These are phyloP conservation scores for Microctonus hyperodae DNA, from an alignment of 2,888 invertebrate genomes.

Conservation along the genomic window DNA sequence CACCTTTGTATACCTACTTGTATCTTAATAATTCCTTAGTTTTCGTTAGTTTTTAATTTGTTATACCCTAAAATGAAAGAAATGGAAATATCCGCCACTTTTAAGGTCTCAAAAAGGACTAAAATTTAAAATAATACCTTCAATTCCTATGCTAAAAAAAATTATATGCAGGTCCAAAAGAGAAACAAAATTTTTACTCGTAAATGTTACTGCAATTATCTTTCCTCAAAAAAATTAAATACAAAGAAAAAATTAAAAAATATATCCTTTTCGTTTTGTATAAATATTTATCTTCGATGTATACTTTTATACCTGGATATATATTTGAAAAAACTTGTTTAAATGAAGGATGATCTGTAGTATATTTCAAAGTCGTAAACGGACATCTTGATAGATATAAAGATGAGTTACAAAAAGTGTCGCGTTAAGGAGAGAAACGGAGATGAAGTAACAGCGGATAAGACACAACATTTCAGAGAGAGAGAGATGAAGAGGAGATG, in stretches of 20 bases:
- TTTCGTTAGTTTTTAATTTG: too few species aligned
- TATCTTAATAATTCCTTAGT: too few species aligned
- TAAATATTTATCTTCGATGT: not conserved
- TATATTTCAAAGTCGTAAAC: not conserved
- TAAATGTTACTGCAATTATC: not conserved
- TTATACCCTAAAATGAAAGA: too few species aligned
- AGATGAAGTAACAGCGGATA: slow-evolving; percentile 14
- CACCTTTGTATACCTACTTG: too few species aligned
- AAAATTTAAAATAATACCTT: too few species aligned
- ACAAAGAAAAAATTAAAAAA: too few species aligned
- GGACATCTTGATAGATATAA: slow-evolving; percentile 2
- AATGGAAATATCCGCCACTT: too few species aligned
- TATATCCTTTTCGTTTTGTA: not conserved
- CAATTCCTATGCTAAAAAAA: too few species aligned
- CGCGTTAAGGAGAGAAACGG: slow-evolving; percentile 20
- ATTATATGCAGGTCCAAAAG: too few species aligned
- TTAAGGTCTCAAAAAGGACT: too few species aligned
- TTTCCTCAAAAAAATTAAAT: not conserved
- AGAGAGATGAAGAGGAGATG: too few species aligned
- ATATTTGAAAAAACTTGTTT: not conserved
- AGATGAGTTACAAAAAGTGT: slow-evolving; percentile 5
- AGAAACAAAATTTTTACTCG: too few species aligned
- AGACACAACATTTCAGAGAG: slow-evolving; percentile 31
- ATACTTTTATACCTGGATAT: not conserved
- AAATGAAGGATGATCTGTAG: not conserved